Conservation (phyloP, 1,140 invertebrate genomes). For the Cyclina sinensis region DNA sequence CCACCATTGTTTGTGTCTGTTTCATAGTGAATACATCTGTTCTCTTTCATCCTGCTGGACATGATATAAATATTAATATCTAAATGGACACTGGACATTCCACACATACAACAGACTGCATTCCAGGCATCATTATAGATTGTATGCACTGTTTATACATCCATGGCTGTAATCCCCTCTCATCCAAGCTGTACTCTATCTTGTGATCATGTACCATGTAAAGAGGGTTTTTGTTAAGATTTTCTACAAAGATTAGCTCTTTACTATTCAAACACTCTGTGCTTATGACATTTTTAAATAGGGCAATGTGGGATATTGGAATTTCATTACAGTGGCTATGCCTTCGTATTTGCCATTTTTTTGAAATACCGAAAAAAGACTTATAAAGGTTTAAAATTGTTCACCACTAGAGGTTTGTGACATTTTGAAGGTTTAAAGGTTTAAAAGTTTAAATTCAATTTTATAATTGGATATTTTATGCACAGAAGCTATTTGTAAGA, state of each 20-base stretch:
- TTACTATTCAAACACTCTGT: conserved; percentile 19
- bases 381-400: not conserved
- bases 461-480: conserved; percentile 35
- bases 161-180: not conserved
- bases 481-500: not conserved
- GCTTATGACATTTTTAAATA: conserved; percentile 31
- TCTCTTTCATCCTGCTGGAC: not conserved
- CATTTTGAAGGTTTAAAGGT: not conserved
- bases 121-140: conserved; percentile 11
- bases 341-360: not conserved
- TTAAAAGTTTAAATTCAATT: conserved; percentile 35
- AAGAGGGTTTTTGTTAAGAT: conserved; percentile 25
- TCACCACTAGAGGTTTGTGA: not conserved
- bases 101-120: not conserved
- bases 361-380: not conserved
- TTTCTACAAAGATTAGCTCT: conserved; percentile 3
- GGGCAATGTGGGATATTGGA: conserved; percentile 15
- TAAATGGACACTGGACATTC: not conserved
- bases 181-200: not conserved
- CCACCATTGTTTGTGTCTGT: too few species aligned
- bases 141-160: not conserved
- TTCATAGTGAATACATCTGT: too few species aligned
- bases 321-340: conserved; percentile 26
- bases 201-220: conserved; percentile 21
- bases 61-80: conserved; percentile 9